Evolutionary conservation across 2,888 invertebrate species (phyloP).

Genomic region (Eupithecia vulgata): DNA sequence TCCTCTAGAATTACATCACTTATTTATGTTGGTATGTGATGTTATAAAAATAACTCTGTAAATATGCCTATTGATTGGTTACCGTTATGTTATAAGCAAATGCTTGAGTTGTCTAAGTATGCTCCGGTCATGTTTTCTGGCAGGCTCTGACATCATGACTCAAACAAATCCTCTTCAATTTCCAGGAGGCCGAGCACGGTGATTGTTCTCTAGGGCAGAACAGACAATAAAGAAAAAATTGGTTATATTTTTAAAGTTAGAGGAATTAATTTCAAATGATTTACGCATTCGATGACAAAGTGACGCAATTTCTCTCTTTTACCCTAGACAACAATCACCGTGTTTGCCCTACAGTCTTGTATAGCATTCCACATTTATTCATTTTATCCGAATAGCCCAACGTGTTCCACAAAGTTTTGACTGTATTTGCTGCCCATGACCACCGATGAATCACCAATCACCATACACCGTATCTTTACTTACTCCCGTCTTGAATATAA

Average conservation of each 20-base stretch:
- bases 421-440: not conserved
- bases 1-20: not conserved
- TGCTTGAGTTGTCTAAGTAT: not conserved
- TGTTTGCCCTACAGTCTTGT: not conserved
- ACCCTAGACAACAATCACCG: no score
- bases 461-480: constrained; percentile 1
- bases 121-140: no score
- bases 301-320: no score
- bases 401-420: not conserved
- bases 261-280: no score
- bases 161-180: not conserved
- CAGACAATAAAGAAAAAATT: no score
- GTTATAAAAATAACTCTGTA: not conserved
- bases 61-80: not conserved
- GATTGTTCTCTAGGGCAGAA: no score
- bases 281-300: no score
- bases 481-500: constrained; percentile 34
- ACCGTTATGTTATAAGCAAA: not conserved
- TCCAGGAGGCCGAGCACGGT: no score
- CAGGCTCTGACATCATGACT: no score
- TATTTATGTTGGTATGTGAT: not conserved
- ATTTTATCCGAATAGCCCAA: no score
- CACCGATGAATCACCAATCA: not conserved
- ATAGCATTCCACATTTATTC: not conserved
- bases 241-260: no score